Conservation (phyloP, 2,888 invertebrate species). For the Drosophila prostipennis region DNA sequence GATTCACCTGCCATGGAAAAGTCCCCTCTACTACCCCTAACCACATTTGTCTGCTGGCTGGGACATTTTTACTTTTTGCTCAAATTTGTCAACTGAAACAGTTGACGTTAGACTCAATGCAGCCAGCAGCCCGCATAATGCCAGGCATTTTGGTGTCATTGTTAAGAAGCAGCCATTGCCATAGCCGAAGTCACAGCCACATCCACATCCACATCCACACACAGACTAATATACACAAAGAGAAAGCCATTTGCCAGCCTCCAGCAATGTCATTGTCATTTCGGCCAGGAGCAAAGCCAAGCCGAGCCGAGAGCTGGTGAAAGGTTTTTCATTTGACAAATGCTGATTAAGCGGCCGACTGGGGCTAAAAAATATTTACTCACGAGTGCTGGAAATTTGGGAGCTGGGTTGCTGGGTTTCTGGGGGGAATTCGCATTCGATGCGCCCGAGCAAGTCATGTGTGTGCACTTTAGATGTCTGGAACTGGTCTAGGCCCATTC, state of each 20-base stretch:
- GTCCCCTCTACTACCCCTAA: neutral
- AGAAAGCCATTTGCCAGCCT: slow-evolving; percentile 44
- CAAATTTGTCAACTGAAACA: slow-evolving; percentile 60
- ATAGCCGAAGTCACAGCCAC: neutral
- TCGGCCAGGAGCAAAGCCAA: slow-evolving; percentile 4
- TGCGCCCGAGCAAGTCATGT: slow-evolving; percentile 20
- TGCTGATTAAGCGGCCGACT: slow-evolving; percentile 60
- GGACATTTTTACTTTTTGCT: slow-evolving; percentile 48
- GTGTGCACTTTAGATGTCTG: slow-evolving; percentile 47
- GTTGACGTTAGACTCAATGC: slow-evolving; percentile 60
- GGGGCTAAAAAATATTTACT: slow-evolving; percentile 41
- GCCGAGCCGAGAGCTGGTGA: slow-evolving; percentile 22
- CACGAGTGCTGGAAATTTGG: neutral
- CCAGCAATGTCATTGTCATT: slow-evolving; percentile 44
- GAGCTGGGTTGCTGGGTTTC: neutral
- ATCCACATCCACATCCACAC: neutral
- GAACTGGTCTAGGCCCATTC: slow-evolving; percentile 48
- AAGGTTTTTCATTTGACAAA: slow-evolving; percentile 53
- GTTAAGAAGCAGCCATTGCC: slow-evolving; percentile 27
- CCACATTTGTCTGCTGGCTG: slow-evolving; percentile 13
- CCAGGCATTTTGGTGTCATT: slow-evolving; percentile 50
- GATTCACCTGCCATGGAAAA: slow-evolving; percentile 16
- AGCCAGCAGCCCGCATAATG: slow-evolving; percentile 53
- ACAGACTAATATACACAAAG: slow-evolving; percentile 24
- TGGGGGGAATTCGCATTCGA: slow-evolving; percentile 5